phyloP scores from a whole-genome alignment of 2,888 invertebrate species.

The Drosophila conformis region DNA sequence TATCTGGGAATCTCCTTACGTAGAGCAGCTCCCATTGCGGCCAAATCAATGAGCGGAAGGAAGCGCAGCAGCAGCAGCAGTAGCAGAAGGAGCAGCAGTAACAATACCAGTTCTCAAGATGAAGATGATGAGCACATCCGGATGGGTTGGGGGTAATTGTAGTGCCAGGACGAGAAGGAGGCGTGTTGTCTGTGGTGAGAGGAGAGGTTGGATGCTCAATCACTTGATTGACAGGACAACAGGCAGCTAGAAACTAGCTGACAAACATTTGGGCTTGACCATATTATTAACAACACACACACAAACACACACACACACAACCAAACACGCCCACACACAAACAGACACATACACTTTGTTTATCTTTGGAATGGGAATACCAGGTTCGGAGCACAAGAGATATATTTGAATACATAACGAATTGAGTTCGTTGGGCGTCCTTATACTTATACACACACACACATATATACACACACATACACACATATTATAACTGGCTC shows the following conservation, averaged over 20 bases:
- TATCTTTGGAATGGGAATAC: slow-evolving; percentile 7
- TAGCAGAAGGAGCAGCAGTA: neutral
- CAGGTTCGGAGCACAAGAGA: neutral
- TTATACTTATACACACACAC: slow-evolving; percentile 5
- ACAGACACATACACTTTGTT: slow-evolving; percentile 13
- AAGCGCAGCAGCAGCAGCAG: slow-evolving; percentile 1
- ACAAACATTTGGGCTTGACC: slow-evolving; percentile 52
- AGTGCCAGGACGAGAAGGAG: neutral
- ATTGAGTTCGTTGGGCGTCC: slow-evolving; percentile 18
- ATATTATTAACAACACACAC: slow-evolving; percentile 50
- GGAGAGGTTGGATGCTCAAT: slow-evolving; percentile 55
- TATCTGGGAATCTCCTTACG: slow-evolving; percentile 28
- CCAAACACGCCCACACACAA: neutral
- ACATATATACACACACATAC: neutral
- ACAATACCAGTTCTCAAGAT: neutral
- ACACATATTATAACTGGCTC: neutral
- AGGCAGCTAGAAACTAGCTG: slow-evolving; percentile 47
- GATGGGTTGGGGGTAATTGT: neutral
- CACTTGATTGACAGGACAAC: slow-evolving; percentile 70
- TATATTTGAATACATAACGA: slow-evolving; percentile 43
- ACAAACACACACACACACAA: slow-evolving; percentile 6
- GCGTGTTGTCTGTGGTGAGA: neutral
- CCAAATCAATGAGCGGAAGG: slow-evolving; percentile 52
- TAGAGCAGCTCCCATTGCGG: slow-evolving; percentile 2
- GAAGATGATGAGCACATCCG: neutral